phyloP scores from a whole-genome alignment of 2,888 invertebrate genomes.

The Morpho deidamia region DNA sequence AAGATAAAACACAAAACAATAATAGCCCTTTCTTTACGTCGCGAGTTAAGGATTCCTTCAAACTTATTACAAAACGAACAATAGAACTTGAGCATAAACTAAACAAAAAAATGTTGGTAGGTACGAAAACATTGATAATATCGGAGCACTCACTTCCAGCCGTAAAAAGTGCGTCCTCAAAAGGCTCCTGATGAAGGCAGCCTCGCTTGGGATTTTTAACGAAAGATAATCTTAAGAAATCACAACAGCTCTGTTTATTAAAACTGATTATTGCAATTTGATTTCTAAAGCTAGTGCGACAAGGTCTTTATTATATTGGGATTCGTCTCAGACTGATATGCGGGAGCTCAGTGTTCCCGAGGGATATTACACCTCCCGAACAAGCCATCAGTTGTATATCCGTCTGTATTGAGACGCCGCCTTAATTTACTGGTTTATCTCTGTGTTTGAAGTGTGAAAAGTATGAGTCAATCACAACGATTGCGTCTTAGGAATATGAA shows the following conservation, averaged over 20 bases:
- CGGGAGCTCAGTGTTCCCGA: slow-evolving; percentile 24
- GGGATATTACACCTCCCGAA: slow-evolving; percentile 34
- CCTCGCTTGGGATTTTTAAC: slow-evolving; percentile 32
- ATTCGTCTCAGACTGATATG: slow-evolving; percentile 18
- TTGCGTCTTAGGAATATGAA: not conserved
- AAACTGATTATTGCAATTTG: not conserved
- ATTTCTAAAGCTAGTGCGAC: not conserved
- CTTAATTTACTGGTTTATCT: slow-evolving; percentile 30
- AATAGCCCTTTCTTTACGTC: too few relatives aligned
- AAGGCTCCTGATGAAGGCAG: slow-evolving; percentile 29
- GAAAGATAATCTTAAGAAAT: slow-evolving; percentile 35
- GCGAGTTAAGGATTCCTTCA: too few relatives aligned
- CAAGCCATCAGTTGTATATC: slow-evolving; percentile 29
- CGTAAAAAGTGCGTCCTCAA: slow-evolving; percentile 28
- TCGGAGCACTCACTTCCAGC: slow-evolving; percentile 19
- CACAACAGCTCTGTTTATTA: slow-evolving; percentile 31
- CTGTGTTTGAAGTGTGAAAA: slow-evolving; percentile 6
- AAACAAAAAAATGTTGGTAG: slow-evolving; percentile 7
- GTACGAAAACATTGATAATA: slow-evolving; percentile 20
- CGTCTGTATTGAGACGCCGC: slow-evolving; percentile 24
- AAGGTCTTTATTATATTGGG: slow-evolving; percentile 11
- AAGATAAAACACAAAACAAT: too few relatives aligned
- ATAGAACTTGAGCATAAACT: not conserved
- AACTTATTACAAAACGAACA: not conserved
- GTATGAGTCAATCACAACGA: not conserved